Evolutionary conservation across 2,113 vertebrate species (phyloP).

Genomic region (Anoplopoma fimbria): DNA sequence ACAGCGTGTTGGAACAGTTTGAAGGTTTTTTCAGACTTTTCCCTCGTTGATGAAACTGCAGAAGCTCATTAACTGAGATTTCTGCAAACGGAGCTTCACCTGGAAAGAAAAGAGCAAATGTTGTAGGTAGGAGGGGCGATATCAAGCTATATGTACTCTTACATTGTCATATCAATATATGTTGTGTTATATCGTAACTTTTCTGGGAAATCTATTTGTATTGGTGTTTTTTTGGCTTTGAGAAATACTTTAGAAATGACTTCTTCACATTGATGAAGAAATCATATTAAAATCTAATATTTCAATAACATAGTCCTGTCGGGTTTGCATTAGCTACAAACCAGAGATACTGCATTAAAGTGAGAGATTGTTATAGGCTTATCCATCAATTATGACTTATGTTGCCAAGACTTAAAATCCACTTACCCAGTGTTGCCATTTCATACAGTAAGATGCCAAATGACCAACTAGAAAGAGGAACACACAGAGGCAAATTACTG

Average conservation of each 20-base stretch:
- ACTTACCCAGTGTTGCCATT: conserved; percentile 91
- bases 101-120: conserved; percentile 58
- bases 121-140: background rate
- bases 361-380: background rate
- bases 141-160: background rate
- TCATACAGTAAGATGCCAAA: conserved; percentile 92
- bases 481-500: background rate
- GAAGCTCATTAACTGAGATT: conserved; percentile 86
- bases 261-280: background rate
- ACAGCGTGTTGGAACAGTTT: conserved; percentile 89
- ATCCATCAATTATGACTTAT: background rate
- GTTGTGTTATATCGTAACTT: background rate
- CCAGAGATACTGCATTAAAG: background rate
- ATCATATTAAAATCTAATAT: background rate
- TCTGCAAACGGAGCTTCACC: conserved; percentile 94
- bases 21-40: conserved; percentile 89
- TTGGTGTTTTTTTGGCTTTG: background rate
- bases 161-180: background rate
- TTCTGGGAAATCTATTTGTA: background rate
- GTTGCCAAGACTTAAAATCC: background rate
- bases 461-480: conserved; percentile 89
- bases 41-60: conserved; percentile 89
- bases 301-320: background rate
- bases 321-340: background rate
- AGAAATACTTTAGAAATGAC: background rate